phyloP scores from a whole-genome alignment of 2,797 vertebrate genomes.

The Somateria mollissima region DNA sequence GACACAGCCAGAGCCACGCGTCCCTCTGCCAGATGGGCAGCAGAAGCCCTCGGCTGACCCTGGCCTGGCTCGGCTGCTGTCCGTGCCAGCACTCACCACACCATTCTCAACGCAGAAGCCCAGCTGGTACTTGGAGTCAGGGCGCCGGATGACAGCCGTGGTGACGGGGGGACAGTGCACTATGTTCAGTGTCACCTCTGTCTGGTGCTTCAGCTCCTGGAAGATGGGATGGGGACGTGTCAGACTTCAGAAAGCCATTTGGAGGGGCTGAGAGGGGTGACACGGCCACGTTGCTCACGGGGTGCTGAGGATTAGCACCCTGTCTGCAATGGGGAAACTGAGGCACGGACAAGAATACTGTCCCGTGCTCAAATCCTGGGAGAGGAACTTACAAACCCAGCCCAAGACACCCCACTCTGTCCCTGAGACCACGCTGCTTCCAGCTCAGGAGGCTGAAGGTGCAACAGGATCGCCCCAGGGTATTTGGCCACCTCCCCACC shows the following conservation, averaged over 20 bases:
- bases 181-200: slow-evolving; percentile 88
- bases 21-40: fast-evolving
- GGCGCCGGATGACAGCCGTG: slow-evolving; percentile 92
- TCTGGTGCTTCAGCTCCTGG: slow-evolving; percentile 90
- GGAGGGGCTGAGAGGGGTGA: fast-evolving
- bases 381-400: background rate
- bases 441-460: background rate
- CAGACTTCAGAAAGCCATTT: background rate
- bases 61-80: fast-evolving
- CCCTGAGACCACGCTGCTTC: background rate
- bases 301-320: background rate
- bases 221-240: background rate
- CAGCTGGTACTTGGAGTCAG: slow-evolving; percentile 89
- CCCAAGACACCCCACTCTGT: background rate
- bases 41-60: background rate
- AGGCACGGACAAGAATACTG: background rate
- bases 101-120: slow-evolving; percentile 97
- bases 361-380: background rate
- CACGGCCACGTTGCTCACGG: fast-evolving
- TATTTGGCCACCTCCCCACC: background rate
- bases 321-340: background rate
- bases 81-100: slow-evolving; percentile 80
- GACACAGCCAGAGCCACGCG: background rate
- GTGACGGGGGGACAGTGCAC: slow-evolving; percentile 96
- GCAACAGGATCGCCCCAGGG: background rate